Percentiles rank a stretch among this genome's conserved stretches.
Conservation (phyloP, 2,797 vertebrate species). For the Hylomyscus alleni region DNA sequence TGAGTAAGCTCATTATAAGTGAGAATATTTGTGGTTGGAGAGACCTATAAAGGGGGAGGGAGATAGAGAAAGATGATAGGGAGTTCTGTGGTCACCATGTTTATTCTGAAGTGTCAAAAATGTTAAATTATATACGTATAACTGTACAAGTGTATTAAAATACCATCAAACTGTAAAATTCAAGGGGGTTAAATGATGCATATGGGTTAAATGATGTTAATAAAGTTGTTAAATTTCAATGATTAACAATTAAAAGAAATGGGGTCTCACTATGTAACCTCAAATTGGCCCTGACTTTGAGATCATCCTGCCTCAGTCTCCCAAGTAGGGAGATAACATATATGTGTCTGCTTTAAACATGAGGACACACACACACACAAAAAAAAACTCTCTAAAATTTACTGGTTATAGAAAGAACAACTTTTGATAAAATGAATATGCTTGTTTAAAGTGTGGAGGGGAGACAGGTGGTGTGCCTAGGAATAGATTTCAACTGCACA, state of each 20-base stretch:
- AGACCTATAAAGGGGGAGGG: neutral
- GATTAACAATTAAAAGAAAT: neutral
- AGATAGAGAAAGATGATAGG: neutral
- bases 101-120: constrained; percentile 12
- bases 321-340: neutral
- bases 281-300: neutral
- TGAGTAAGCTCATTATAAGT: neutral
- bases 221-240: neutral
- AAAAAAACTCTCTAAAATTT: constrained; percentile 22
- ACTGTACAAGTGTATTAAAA: neutral
- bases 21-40: neutral
- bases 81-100: neutral
- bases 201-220: neutral
- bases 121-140: neutral
- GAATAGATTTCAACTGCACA: constrained; percentile 13
- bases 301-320: neutral
- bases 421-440: constrained; percentile 47
- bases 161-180: neutral
- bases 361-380: neutral
- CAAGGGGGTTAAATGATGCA: neutral
- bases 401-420: constrained; percentile 44
- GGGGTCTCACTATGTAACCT: too few species aligned
- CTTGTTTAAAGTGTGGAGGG: neutral
- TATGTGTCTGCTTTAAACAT: neutral
- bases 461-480: constrained; percentile 39